A percentile compares a stretch with the other conserved stretches of the same genome.
These are phyloP conservation scores for Morbakka virulenta DNA, from an alignment of 30 jellyfish, hydroid and myxozoan genomes.

Conservation along the genomic window DNA sequence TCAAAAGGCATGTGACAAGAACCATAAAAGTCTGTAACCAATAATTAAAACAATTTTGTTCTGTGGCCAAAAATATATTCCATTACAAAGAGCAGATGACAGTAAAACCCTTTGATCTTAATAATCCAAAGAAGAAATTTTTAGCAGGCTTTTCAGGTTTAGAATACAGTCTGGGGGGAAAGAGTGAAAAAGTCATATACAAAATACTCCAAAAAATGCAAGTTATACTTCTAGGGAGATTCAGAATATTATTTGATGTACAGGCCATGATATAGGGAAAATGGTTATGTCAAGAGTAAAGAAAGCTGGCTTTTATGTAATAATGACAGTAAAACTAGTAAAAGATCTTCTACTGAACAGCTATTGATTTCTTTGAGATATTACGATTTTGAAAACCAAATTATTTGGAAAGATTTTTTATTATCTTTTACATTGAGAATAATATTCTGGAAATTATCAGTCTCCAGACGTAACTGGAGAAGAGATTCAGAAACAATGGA, in stretches of 20 bases:
- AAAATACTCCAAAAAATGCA: constrained; percentile 2
- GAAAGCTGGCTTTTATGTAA: constrained; percentile 27
- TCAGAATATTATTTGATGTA: constrained; percentile 10
- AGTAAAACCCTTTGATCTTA: too few relatives aligned
- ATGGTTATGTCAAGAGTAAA: constrained; percentile 18
- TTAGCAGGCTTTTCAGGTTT: too few relatives aligned
- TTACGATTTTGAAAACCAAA: constrained; percentile 2
- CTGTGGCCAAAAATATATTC: too few relatives aligned
- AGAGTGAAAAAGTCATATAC: background rate
- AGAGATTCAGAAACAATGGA: constrained; percentile 5
- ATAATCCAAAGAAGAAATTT: too few relatives aligned
- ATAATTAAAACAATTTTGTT: too few relatives aligned
- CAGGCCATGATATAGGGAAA: constrained; percentile 11
- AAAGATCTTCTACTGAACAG: background rate
- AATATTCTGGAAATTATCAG: constrained; percentile 5
- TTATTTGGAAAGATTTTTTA: constrained; percentile 2
- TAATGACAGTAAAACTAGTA: background rate
- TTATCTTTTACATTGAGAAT: background rate
- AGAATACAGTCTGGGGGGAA: too few relatives aligned
- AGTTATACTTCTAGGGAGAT: constrained; percentile 29
- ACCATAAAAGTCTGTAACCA: too few relatives aligned
- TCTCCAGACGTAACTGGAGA: constrained; percentile 1
- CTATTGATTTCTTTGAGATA: too few relatives aligned
- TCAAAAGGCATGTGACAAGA: too few relatives aligned
- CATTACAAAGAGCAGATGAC: too few relatives aligned